Percentiles rank a stretch among this genome's conserved stretches.
These are phyloP conservation scores for Gryllus bimaculatus DNA, from an alignment of 1,140 invertebrate genomes.

Conservation along the genomic window DNA sequence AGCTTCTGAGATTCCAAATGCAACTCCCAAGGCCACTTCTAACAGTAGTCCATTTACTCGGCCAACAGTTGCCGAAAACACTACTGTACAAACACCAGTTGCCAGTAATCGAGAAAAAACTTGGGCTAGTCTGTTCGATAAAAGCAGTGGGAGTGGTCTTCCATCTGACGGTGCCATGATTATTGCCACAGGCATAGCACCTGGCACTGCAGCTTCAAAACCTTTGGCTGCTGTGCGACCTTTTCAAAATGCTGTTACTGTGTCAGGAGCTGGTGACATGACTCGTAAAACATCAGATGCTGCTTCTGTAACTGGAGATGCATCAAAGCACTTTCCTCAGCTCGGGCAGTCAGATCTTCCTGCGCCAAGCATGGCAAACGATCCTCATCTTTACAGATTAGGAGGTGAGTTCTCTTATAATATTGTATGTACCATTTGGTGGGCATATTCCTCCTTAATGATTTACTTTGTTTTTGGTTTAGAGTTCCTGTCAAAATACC, in stretches of 20 bases:
- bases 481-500: conserved; percentile 62
- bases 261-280: not conserved
- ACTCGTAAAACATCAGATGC: conserved; percentile 19
- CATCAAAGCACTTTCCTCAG: conserved; percentile 26
- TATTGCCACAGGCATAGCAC: not conserved
- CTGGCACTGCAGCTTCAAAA: not conserved
- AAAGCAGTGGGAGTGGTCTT: not conserved
- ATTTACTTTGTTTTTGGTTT: conserved; percentile 33
- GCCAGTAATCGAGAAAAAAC: not conserved
- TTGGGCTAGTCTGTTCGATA: conserved; percentile 18
- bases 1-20: too few species aligned
- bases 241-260: conserved; percentile 17
- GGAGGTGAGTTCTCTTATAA: conserved; percentile 39
- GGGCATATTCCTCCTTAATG: too few species aligned
- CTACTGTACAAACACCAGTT: not conserved
- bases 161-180: not conserved
- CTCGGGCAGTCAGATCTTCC: conserved; percentile 14
- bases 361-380: conserved; percentile 25
- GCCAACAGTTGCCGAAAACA: too few species aligned
- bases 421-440: not conserved
- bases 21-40: not conserved
- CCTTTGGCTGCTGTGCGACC: conserved; percentile 15
- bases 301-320: conserved; percentile 23
- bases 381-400: conserved; percentile 32
- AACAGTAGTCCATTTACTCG: not conserved